phyloP scores from a whole-genome alignment of 53 echinoderm and acorn worm species.

The Stichopus horrens region DNA sequence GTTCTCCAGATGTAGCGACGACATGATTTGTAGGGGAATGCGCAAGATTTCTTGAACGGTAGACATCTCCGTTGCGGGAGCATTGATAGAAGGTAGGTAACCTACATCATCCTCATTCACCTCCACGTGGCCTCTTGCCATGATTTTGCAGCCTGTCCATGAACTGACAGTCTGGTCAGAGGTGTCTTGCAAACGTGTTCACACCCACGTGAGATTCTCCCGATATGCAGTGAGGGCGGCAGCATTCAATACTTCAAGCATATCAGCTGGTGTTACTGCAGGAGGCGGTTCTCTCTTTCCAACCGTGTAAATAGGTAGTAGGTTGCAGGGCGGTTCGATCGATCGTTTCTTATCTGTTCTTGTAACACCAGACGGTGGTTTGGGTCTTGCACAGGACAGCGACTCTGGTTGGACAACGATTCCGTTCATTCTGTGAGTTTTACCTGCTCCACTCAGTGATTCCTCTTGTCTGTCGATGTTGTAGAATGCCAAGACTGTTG shows the following conservation, averaged over 20 bases:
- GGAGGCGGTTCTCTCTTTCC: constrained; percentile 53
- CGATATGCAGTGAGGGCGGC: neutral
- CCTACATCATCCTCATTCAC: constrained; percentile 50
- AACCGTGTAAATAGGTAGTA: constrained; percentile 49
- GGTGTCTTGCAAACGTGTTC: constrained; percentile 20
- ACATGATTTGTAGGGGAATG: constrained; percentile 38
- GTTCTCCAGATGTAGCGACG: constrained; percentile 17
- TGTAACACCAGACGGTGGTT: neutral
- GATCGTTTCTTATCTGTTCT: constrained; percentile 40
- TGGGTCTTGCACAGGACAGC: constrained; percentile 4
- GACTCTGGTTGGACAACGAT: constrained; percentile 54
- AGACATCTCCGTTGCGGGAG: constrained; percentile 56
- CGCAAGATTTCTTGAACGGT: constrained; percentile 56
- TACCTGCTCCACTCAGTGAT: constrained; percentile 52
- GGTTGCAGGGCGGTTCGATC: neutral
- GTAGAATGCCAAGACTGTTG: constrained; percentile 46
- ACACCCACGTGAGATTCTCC: constrained; percentile 45
- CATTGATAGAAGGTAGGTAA: constrained; percentile 65
- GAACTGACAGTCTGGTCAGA: constrained; percentile 38
- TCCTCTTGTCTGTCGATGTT: constrained; percentile 60
- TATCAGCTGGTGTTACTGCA: neutral
- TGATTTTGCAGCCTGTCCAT: constrained; percentile 65
- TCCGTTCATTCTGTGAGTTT: constrained; percentile 58
- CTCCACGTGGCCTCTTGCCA: constrained; percentile 12
- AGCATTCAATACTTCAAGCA: constrained; percentile 9